Evolutionary conservation across 2,113 vertebrate genomes (phyloP).

Genomic region (Lepisosteus oculatus): DNA sequence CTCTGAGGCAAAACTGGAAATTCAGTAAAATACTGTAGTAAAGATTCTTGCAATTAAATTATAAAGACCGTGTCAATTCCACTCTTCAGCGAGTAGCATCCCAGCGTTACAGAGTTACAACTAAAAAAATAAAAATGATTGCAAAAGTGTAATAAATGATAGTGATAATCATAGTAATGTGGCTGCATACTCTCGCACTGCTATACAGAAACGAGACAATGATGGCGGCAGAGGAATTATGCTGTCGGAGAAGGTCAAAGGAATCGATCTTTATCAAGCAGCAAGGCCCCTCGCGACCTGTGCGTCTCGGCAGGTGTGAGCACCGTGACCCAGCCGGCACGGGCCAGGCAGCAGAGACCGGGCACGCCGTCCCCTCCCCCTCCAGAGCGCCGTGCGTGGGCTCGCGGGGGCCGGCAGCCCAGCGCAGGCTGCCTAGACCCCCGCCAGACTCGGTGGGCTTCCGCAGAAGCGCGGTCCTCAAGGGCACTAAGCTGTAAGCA

Average conservation of each 20-base stretch:
- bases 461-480: conserved; percentile 48
- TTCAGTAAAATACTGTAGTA: too few species aligned
- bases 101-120: neutral
- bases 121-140: neutral
- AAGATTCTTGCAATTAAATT: too few species aligned
- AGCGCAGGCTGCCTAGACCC: conserved; percentile 59
- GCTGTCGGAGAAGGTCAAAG: neutral
- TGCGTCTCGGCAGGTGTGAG: conserved; percentile 52
- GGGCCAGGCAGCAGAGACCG: conserved; percentile 38
- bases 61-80: too few species aligned
- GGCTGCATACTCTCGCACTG: neutral
- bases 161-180: too few species aligned
- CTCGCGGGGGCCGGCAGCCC: conserved; percentile 52
- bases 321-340: conserved; percentile 52
- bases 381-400: conserved; percentile 35
- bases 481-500: conserved; percentile 66
- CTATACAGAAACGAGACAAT: too few species aligned
- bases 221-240: too few species aligned
- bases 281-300: neutral
- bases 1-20: too few species aligned
- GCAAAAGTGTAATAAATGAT: neutral
- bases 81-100: too few species aligned
- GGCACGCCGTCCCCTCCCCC: conserved; percentile 39
- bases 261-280: neutral
- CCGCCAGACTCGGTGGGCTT: conserved; percentile 46